These are phyloP conservation scores for Tetrao urogallus DNA, from an alignment of 2,113 vertebrate species.

Conservation along the genomic window DNA sequence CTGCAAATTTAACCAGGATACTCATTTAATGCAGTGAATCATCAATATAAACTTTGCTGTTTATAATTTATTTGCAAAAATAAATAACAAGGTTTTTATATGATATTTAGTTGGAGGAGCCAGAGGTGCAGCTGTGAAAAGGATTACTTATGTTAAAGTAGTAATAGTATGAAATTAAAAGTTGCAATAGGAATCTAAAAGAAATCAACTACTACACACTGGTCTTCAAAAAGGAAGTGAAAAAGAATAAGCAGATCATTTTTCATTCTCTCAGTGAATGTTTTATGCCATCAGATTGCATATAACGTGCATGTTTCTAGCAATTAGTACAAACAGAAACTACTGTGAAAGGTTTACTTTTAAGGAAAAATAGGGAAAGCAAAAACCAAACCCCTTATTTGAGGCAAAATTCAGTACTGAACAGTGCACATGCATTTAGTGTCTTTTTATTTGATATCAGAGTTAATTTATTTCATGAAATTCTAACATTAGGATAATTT, in stretches of 20 bases:
- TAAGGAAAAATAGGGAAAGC: not conserved
- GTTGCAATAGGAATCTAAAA: not conserved
- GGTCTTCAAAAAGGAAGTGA: not conserved
- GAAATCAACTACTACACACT: not conserved
- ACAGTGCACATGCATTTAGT: not conserved
- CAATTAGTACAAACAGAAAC: not conserved
- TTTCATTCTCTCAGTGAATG: not conserved
- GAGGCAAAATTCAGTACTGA: not conserved
- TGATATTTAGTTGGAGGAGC: not conserved
- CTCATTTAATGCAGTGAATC: conserved; percentile 33
- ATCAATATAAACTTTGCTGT: conserved; percentile 36
- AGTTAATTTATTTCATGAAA: not conserved
- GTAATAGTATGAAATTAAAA: not conserved
- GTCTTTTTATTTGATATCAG: not conserved
- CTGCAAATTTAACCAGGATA: conserved; percentile 58
- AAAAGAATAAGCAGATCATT: not conserved
- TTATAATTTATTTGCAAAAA: not conserved
- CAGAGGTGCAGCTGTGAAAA: not conserved
- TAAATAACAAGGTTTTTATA: not conserved
- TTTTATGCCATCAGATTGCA: not conserved
- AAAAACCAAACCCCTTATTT: not conserved
- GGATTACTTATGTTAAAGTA: not conserved
- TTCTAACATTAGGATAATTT: not conserved
- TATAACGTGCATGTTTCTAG: not conserved
- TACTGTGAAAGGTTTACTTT: not conserved